A percentile compares a stretch with the other conserved stretches of the same genome.
Evolutionary conservation across 2,888 invertebrate species (phyloP).

Genomic region (Mechanitis mazaeus): DNA sequence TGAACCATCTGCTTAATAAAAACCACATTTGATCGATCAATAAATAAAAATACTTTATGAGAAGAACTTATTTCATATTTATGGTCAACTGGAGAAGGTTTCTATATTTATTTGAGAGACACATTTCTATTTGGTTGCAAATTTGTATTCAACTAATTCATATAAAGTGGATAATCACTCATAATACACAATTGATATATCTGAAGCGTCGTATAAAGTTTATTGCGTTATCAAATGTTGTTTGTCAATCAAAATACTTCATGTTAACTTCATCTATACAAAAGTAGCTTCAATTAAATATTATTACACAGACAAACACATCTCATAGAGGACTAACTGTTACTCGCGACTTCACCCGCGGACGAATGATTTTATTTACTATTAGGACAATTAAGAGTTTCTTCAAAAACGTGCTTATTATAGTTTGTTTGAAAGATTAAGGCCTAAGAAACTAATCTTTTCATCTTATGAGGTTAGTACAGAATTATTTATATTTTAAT

Average conservation of each 20-base stretch:
- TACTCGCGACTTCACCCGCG: no score
- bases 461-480: no score
- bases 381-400: no score
- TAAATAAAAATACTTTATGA: slow-evolving; percentile 32
- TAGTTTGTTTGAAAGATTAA: no score
- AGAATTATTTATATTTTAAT: no score
- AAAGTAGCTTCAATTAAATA: no score
- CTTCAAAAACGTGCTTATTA: no score
- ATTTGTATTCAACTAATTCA: slow-evolving; percentile 51
- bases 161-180: slow-evolving; percentile 56
- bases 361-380: no score
- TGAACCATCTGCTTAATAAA: slow-evolving; percentile 22
- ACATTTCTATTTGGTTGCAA: slow-evolving; percentile 51
- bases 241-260: neutral
- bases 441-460: no score
- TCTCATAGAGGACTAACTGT: no score
- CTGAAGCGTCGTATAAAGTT: neutral
- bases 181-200: slow-evolving; percentile 58
- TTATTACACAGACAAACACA: no score
- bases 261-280: no score
- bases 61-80: slow-evolving; percentile 30
- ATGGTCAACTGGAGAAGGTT: slow-evolving; percentile 27
- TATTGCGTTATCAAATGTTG: neutral
- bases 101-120: slow-evolving; percentile 34
- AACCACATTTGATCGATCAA: slow-evolving; percentile 20